Percentiles rank a stretch among this genome's conserved stretches.
phyloP scores from a whole-genome alignment of 2,113 vertebrate species.

The Halcyon malimbica region DNA sequence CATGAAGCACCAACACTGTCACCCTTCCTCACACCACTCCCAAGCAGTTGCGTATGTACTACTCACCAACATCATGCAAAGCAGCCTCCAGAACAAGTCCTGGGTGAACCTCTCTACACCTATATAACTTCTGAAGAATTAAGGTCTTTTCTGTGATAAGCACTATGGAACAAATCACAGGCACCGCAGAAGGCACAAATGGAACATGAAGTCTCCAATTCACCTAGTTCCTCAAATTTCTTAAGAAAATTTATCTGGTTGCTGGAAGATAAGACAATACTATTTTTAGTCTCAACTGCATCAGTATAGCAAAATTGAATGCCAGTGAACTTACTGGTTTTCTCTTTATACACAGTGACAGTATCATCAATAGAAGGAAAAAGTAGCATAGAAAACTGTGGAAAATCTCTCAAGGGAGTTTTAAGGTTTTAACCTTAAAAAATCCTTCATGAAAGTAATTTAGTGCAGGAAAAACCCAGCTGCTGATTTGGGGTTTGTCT shows the following conservation, averaged over 20 bases:
- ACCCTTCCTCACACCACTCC: not conserved
- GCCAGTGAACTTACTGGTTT: not conserved
- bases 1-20: not conserved
- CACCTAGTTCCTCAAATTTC: not conserved
- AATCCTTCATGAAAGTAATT: not conserved
- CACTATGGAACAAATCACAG: not conserved
- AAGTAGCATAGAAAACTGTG: not conserved
- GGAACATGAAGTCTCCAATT: not conserved
- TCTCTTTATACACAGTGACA: not conserved
- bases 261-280: not conserved
- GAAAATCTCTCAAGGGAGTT: not conserved
- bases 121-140: not conserved
- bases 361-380: not conserved
- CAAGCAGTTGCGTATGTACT: not conserved
- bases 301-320: not conserved
- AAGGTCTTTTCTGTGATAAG: not conserved
- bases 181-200: not conserved
- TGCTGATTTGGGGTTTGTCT: not conserved
- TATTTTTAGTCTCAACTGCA: not conserved
- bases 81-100: not conserved
- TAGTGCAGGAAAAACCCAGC: not conserved
- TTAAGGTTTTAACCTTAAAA: not conserved
- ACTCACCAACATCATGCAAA: accelerated
- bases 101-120: not conserved
- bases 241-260: not conserved